Evolutionary conservation across 2,888 invertebrate genomes (phyloP).

Genomic region (Dimorphilus gyrociliatus): DNA sequence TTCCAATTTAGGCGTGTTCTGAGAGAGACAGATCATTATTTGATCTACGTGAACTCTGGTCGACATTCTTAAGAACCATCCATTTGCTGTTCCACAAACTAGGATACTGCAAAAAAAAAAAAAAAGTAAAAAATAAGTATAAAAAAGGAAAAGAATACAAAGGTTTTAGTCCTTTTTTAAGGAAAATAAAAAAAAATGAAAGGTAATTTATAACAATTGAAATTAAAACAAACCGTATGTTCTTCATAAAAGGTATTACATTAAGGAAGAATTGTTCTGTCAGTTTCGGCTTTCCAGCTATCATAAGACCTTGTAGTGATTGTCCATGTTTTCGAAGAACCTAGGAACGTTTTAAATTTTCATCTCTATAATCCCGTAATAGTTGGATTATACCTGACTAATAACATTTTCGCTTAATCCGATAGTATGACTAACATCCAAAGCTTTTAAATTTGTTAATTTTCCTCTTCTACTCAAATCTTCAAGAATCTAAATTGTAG

Average conservation of each 20-base stretch:
- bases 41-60: slow-evolving; percentile 65
- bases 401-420: slow-evolving; percentile 81
- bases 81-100: slow-evolving; percentile 90
- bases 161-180: too few relatives aligned
- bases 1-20: slow-evolving; percentile 70
- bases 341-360: too few relatives aligned
- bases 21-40: slow-evolving; percentile 89
- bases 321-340: slow-evolving; percentile 75
- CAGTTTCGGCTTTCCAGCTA: slow-evolving; percentile 92
- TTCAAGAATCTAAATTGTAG: slow-evolving; percentile 51
- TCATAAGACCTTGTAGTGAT: slow-evolving; percentile 67
- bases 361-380: too few relatives aligned
- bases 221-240: too few relatives aligned
- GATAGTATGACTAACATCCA: slow-evolving; percentile 88
- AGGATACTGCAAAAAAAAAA: slow-evolving; percentile 53
- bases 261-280: slow-evolving; percentile 96
- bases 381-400: too few relatives aligned
- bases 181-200: not conserved
- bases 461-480: slow-evolving; percentile 73
- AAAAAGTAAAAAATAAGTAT: not conserved
- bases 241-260: slow-evolving; percentile 71
- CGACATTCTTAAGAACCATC: slow-evolving; percentile 84
- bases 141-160: not conserved
- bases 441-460: slow-evolving; percentile 55
- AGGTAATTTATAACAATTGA: slow-evolving; percentile 14